Conservation (phyloP, 2,113 vertebrate genomes). For the Ailurus styani region DNA sequence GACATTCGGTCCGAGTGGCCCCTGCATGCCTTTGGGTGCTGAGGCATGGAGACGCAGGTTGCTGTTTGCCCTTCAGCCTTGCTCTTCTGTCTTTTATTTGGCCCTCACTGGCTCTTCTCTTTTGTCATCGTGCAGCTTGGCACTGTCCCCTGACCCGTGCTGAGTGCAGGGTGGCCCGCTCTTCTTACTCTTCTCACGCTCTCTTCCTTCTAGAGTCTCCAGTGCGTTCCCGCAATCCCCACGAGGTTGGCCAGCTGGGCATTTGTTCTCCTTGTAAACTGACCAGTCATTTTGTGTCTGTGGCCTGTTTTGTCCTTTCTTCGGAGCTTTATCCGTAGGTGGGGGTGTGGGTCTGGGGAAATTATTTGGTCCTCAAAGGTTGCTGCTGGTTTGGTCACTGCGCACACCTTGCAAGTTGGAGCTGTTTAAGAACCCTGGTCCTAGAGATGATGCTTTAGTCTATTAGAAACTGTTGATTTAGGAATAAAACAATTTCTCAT, state of each 20-base stretch:
- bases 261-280: not conserved
- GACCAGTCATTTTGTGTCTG: not conserved
- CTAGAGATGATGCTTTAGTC: not conserved
- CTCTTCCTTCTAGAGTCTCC: not conserved
- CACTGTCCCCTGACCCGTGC: not conserved
- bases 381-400: not conserved
- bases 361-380: not conserved
- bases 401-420: not conserved
- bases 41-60: not conserved
- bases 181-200: not conserved
- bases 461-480: not conserved
- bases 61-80: not conserved
- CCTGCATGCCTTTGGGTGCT: not conserved
- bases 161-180: not conserved
- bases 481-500: not conserved
- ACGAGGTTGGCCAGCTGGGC: not conserved
- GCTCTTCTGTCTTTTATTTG: not conserved
- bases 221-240: not conserved
- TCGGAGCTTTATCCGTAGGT: not conserved
- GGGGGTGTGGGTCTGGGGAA: not conserved
- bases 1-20: not conserved
- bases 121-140: not conserved
- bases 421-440: not conserved
- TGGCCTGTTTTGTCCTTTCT: not conserved
- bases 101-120: not conserved